Conservation (phyloP, 2,888 invertebrate species). For the Rhagonycha lutea region DNA sequence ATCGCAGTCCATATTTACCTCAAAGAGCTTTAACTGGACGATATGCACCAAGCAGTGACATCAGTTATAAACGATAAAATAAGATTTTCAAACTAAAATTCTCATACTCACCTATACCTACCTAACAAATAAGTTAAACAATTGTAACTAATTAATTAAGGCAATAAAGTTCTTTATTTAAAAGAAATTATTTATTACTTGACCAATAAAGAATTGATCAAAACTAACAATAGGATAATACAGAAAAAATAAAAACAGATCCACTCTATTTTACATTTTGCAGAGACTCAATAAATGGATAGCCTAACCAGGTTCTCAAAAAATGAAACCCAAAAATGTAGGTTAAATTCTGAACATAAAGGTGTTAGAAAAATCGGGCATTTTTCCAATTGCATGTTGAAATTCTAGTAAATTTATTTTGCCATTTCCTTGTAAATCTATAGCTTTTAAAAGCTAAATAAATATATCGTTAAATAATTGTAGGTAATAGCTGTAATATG, state of each 20-base stretch:
- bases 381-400: conserved; percentile 62
- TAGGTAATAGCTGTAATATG: conserved; percentile 28
- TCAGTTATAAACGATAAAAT: conserved; percentile 55
- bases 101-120: not conserved
- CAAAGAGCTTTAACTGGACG: conserved; percentile 62
- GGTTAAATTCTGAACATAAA: conserved; percentile 62
- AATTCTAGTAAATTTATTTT: conserved; percentile 65
- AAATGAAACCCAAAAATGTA: too few species aligned
- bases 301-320: too few species aligned
- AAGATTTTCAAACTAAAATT: not conserved
- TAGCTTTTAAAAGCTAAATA: conserved; percentile 64
- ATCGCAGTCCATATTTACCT: conserved; percentile 60
- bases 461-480: not conserved
- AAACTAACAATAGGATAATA: not conserved
- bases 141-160: not conserved
- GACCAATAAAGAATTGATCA: not conserved
- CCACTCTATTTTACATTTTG: too few species aligned
- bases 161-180: not conserved
- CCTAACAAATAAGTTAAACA: not conserved
- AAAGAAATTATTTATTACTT: not conserved
- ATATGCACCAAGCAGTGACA: conserved; percentile 61
- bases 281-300: too few species aligned
- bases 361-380: conserved; percentile 64
- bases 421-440: conserved; percentile 63
- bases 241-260: too few species aligned